phyloP scores from a whole-genome alignment of 2,888 invertebrate genomes.

The Lampropteryx suffumata region DNA sequence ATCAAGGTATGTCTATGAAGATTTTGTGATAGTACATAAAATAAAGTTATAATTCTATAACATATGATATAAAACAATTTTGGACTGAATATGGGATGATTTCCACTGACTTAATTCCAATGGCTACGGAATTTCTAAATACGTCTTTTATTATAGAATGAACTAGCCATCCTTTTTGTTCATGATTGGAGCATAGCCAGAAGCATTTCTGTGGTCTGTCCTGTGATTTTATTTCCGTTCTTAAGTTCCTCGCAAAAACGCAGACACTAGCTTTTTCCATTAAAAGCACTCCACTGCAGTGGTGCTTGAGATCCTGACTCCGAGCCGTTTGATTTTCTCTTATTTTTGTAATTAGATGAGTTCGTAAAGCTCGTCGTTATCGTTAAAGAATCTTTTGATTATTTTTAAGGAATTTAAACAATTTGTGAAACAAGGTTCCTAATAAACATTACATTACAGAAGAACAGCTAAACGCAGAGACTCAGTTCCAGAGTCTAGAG shows the following conservation, averaged over 20 bases:
- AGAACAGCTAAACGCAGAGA: too few relatives aligned
- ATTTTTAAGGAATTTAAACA: background rate
- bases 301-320: conserved; percentile 7
- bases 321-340: background rate
- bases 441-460: too few relatives aligned
- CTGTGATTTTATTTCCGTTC: conserved; percentile 18
- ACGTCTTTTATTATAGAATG: background rate
- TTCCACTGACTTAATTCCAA: too few relatives aligned
- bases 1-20: too few relatives aligned
- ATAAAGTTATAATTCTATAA: too few relatives aligned
- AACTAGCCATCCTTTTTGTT: background rate
- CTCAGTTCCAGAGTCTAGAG: too few relatives aligned
- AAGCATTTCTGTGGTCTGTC: conserved; percentile 6
- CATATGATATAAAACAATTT: too few relatives aligned
- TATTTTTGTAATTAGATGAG: conserved; percentile 11
- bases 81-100: too few relatives aligned
- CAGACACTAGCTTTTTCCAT: background rate
- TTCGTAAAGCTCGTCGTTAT: background rate
- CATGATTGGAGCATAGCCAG: conserved; percentile 18
- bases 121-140: background rate
- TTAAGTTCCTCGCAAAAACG: conserved; percentile 1
- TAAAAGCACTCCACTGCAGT: conserved; percentile 4
- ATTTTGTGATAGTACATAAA: too few relatives aligned
- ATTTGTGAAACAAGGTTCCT: too few relatives aligned
- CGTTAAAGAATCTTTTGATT: background rate